These are phyloP conservation scores for Pseudomyrmex dendroicus DNA, from an alignment of 1,140 invertebrate species.

Conservation along the genomic window DNA sequence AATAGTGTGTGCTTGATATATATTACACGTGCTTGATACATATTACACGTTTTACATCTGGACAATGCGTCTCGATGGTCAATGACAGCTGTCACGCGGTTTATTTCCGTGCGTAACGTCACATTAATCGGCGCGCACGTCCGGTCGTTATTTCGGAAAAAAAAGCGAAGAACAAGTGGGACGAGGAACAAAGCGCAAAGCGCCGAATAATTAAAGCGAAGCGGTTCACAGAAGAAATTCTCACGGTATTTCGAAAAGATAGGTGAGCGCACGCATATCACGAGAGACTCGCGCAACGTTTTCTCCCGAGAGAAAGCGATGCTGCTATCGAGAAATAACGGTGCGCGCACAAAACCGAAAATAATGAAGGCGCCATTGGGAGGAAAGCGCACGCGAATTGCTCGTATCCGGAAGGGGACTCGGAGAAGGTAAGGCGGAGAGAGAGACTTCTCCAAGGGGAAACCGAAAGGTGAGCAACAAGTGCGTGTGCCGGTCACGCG, in stretches of 20 bases:
- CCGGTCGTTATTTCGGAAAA: constrained; percentile 14
- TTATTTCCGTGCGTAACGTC: constrained; percentile 31
- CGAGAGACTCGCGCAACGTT: no score
- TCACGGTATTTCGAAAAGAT: constrained; percentile 5
- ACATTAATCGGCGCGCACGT: constrained; percentile 35
- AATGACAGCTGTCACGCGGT: constrained; percentile 32
- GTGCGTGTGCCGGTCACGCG: constrained; percentile 76
- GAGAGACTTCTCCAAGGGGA: constrained; percentile 44
- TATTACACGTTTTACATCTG: not conserved
- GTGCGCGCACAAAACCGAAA: constrained; percentile 34
- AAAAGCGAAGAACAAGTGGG: not conserved
- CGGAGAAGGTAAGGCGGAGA: constrained; percentile 19
- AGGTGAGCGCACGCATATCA: not conserved
- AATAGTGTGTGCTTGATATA: not conserved
- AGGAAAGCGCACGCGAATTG: constrained; percentile 25
- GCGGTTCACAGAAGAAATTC: not conserved
- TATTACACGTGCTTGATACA: not conserved
- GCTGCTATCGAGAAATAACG: not conserved
- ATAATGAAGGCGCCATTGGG: constrained; percentile 36
- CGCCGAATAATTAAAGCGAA: constrained; percentile 44
- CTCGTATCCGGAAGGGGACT: constrained; percentile 30
- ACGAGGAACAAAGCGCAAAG: not conserved
- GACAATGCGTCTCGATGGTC: constrained; percentile 4
- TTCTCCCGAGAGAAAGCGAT: not conserved
- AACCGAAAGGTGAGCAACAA: constrained; percentile 66